Percentiles rank a stretch among this genome's conserved stretches.
Conservation (phyloP, 2,888 invertebrate species). For the Andrena bucephala region DNA sequence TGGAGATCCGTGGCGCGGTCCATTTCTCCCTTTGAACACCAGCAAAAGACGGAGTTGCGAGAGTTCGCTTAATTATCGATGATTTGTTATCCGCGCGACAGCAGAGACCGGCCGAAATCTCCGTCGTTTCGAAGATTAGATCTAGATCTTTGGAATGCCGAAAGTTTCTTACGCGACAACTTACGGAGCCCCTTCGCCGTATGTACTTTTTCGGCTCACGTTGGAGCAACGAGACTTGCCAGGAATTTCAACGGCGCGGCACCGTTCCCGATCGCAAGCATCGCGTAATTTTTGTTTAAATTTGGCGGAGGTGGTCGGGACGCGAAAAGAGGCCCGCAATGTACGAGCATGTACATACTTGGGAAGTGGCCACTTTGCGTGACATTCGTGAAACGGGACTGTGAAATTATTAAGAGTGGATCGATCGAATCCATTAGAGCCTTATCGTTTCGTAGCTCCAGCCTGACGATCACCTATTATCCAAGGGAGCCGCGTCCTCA, state of each 20-base stretch:
- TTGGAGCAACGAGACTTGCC: neutral
- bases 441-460: neutral
- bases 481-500: neutral
- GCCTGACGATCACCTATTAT: neutral
- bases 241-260: slow-evolving; percentile 30
- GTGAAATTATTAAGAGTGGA: slow-evolving; percentile 10
- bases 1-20: neutral
- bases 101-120: neutral
- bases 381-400: slow-evolving; percentile 13
- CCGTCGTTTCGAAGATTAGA: slow-evolving; percentile 13
- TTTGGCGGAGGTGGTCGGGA: neutral
- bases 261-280: neutral
- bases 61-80: neutral
- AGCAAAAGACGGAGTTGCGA: neutral
- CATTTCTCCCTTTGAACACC: neutral
- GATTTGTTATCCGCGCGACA: neutral
- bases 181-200: too few species aligned
- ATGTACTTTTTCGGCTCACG: neutral
- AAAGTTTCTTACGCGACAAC: neutral
- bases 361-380: neutral
- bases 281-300: neutral
- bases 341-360: neutral
- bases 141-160: neutral
- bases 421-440: slow-evolving; percentile 25
- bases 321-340: neutral